Evolutionary conservation across 2,888 invertebrate species (phyloP).

Genomic region (Lasius platythorax): DNA sequence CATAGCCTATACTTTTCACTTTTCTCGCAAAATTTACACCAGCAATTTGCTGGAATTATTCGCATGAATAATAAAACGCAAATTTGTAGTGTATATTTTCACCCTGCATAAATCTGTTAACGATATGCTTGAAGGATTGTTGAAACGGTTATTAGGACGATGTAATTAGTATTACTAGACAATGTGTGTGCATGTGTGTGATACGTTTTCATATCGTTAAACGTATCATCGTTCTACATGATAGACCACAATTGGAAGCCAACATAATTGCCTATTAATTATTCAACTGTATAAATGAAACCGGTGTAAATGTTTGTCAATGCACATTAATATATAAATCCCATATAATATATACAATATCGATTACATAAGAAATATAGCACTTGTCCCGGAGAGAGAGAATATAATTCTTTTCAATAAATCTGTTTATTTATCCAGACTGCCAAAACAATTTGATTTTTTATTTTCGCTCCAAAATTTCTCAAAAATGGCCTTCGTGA

Average conservation of each 20-base stretch:
- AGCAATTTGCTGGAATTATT: not conserved
- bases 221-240: slow-evolving; percentile 30
- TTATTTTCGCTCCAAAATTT: not conserved
- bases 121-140: not conserved
- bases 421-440: not conserved
- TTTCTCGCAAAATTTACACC: not conserved
- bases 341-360: not conserved
- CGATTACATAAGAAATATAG: not conserved
- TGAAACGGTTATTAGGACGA: slow-evolving; percentile 13
- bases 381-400: not conserved
- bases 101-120: not conserved
- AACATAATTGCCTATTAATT: slow-evolving; percentile 52
- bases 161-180: slow-evolving; percentile 33
- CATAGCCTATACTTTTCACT: not conserved
- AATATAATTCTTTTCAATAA: slow-evolving; percentile 27
- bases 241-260: slow-evolving; percentile 23
- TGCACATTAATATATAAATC: slow-evolving; percentile 23
- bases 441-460: slow-evolving; percentile 15
- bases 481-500: not conserved
- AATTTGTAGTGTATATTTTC: not conserved
- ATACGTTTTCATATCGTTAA: slow-evolving; percentile 30
- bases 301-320: slow-evolving; percentile 39
- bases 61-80: not conserved
- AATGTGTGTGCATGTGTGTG: slow-evolving; percentile 8
- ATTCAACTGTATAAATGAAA: slow-evolving; percentile 47